phyloP scores from a whole-genome alignment of 2,113 vertebrate species.

The Cynocephalus volans region DNA sequence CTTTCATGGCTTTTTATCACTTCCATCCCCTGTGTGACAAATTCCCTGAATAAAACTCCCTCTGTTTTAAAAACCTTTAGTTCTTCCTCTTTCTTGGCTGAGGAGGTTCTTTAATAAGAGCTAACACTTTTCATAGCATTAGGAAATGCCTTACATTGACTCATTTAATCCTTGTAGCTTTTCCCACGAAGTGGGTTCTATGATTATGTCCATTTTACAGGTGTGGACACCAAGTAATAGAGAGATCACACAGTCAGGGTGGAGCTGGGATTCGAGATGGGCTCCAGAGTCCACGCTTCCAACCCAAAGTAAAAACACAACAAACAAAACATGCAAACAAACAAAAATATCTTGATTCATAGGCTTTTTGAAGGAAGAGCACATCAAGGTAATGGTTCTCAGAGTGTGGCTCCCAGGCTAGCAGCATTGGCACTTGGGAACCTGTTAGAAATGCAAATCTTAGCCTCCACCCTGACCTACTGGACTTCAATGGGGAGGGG shows the following conservation, averaged over 20 bases:
- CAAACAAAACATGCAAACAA: neutral
- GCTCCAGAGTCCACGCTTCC: neutral
- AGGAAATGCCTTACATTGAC: neutral
- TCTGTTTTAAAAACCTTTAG: neutral
- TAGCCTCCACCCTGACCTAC: neutral
- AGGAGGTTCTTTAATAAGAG: constrained; percentile 18
- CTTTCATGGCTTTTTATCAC: neutral
- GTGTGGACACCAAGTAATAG: neutral
- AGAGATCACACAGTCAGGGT: neutral
- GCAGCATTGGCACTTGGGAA: neutral
- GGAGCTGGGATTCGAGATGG: neutral
- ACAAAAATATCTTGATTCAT: neutral
- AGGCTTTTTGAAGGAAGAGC: neutral
- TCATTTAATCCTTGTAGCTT: neutral
- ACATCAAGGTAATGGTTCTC: neutral
- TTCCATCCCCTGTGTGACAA: neutral
- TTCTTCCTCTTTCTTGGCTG: neutral
- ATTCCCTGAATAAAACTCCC: neutral
- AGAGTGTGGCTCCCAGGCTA: neutral
- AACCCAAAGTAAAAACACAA: neutral
- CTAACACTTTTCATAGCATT: neutral
- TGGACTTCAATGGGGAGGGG: neutral
- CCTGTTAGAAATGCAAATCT: neutral
- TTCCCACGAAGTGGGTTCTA: neutral
- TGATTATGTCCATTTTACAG: neutral